Percentiles rank a stretch among this genome's conserved stretches.
These are phyloP conservation scores for Otus sunia DNA, from an alignment of 2,113 vertebrate genomes.

Conservation along the genomic window DNA sequence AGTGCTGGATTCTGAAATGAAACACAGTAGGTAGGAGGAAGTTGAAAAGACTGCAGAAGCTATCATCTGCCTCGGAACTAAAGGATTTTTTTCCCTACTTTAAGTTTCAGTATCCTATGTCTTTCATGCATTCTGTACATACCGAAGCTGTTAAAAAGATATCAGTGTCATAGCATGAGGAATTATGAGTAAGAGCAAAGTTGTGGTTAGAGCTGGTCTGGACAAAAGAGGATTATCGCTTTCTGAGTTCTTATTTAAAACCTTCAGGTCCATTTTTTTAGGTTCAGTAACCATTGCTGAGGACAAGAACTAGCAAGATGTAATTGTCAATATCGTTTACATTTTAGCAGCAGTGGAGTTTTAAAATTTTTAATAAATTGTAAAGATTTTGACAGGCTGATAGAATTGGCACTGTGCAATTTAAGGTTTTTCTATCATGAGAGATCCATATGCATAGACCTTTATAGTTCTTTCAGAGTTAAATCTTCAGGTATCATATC, in stretches of 20 bases:
- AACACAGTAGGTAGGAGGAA: background rate
- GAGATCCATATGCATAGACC: background rate
- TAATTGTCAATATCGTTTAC: background rate
- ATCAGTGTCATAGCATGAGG: background rate
- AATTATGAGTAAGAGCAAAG: background rate
- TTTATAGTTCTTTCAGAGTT: background rate
- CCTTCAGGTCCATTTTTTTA: background rate
- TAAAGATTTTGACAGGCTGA: background rate
- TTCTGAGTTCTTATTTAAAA: background rate
- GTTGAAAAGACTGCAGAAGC: constrained; percentile 11
- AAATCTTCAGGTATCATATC: background rate
- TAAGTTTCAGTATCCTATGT: background rate
- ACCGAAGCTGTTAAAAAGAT: background rate
- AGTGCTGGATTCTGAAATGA: background rate
- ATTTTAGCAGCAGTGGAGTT: background rate
- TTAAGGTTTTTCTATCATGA: background rate
- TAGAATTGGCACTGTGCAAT: background rate
- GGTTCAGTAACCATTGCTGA: background rate
- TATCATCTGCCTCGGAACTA: background rate
- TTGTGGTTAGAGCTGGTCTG: background rate
- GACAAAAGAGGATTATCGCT: background rate
- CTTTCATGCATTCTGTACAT: background rate
- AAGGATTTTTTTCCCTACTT: background rate
- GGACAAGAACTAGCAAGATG: background rate
- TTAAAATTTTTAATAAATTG: background rate